Evolutionary conservation across 2,888 invertebrate species (phyloP).

Genomic region (Aproaerema taeniolella): DNA sequence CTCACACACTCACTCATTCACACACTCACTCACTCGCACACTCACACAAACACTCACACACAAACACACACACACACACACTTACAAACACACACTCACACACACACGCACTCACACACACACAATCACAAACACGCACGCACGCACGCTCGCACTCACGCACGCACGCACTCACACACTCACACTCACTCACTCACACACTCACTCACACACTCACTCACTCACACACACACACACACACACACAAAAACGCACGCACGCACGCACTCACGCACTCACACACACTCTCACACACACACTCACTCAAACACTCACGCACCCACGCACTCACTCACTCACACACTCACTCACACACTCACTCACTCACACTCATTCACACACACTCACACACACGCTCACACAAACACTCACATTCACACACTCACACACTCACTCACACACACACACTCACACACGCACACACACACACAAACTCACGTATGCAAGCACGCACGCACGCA

Average conservation of each 20-base stretch:
- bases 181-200: neutral
- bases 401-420: neutral
- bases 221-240: neutral
- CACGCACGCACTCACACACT: neutral
- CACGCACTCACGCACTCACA: neutral
- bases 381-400: neutral
- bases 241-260: neutral
- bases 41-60: neutral
- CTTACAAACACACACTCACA: neutral
- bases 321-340: conserved; percentile 1
- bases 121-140: neutral
- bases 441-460: neutral
- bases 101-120: neutral
- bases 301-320: neutral
- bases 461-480: neutral
- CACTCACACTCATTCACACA: neutral
- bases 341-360: conserved; percentile 1
- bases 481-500: neutral
- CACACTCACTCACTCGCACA: neutral
- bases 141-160: neutral
- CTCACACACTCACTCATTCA: neutral
- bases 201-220: neutral
- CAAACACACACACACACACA: neutral
- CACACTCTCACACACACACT: neutral
- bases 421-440: neutral